phyloP scores from a whole-genome alignment of 2,888 invertebrate species.

The Nephrocerus scutellatus region DNA sequence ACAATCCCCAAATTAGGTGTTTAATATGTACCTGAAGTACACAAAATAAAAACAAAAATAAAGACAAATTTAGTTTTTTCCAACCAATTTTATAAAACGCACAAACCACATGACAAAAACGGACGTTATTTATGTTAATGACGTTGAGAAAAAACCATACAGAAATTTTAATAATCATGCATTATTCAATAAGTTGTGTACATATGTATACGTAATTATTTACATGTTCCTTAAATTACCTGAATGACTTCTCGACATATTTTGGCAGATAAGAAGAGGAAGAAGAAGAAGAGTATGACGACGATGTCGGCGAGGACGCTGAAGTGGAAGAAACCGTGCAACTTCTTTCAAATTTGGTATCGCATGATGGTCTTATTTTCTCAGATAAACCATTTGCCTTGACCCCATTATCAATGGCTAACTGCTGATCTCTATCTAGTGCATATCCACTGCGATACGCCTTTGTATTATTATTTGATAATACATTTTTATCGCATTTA shows the following conservation, averaged over 20 bases:
- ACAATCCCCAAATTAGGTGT: no score
- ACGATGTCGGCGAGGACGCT: constrained; percentile 12
- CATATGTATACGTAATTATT: constrained; percentile 13
- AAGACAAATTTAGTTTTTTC: no score
- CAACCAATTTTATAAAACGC: no score
- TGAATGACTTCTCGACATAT: constrained; percentile 49
- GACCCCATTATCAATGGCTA: constrained; percentile 9
- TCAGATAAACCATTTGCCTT: constrained; percentile 11
- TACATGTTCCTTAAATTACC: no score
- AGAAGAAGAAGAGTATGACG: constrained; percentile 20
- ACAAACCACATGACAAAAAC: no score
- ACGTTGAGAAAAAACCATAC: no score
- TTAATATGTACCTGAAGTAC: no score
- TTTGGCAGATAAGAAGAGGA: constrained; percentile 40
- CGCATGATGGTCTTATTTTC: constrained; percentile 23
- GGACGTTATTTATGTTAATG: no score
- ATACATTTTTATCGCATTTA: constrained; percentile 3
- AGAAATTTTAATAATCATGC: no score
- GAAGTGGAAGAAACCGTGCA: constrained; percentile 21
- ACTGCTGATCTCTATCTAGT: neutral
- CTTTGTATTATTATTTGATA: constrained; percentile 16
- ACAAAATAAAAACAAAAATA: no score
- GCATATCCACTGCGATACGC: constrained; percentile 14
- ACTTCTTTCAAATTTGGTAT: constrained; percentile 37
- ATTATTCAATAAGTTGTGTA: no score